Conservation (phyloP, 2,113 vertebrate genomes). For the Perccottus glenii region DNA sequence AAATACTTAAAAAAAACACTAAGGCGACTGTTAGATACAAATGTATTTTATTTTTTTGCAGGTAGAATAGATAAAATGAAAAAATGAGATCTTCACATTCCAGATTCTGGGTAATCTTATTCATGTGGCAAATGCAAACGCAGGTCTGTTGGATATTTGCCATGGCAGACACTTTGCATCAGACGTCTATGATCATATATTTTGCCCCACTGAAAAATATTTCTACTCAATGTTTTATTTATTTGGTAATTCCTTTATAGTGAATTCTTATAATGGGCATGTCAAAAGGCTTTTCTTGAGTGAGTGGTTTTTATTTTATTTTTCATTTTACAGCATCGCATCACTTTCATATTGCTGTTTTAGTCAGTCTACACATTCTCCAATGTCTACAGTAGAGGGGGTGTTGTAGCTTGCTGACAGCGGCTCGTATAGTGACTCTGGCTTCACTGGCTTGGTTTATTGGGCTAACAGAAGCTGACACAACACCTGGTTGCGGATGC, state of each 20-base stretch:
- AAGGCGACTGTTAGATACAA: not conserved
- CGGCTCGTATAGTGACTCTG: conserved; percentile 25
- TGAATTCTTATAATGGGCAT: not conserved
- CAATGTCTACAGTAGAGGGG: conserved; percentile 46
- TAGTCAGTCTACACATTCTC: no score
- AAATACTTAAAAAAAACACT: no score
- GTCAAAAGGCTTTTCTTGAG: no score
- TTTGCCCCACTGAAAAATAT: no score
- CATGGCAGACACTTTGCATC: not conserved
- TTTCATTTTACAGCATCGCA: no score
- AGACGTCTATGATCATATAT: no score
- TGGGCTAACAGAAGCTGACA: conserved; percentile 70
- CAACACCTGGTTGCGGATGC: conserved; percentile 72
- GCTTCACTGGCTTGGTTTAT: conserved; percentile 48
- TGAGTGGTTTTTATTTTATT: no score
- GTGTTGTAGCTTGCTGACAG: conserved; percentile 32
- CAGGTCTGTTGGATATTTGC: not conserved
- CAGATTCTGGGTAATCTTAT: not conserved
- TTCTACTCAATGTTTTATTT: no score
- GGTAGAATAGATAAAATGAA: not conserved
- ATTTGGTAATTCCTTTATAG: not conserved
- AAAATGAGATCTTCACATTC: not conserved
- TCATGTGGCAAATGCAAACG: not conserved
- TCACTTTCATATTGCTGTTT: no score
- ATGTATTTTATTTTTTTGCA: not conserved